Conservation (phyloP, 2,888 invertebrate genomes). For the Mythimna impura region DNA sequence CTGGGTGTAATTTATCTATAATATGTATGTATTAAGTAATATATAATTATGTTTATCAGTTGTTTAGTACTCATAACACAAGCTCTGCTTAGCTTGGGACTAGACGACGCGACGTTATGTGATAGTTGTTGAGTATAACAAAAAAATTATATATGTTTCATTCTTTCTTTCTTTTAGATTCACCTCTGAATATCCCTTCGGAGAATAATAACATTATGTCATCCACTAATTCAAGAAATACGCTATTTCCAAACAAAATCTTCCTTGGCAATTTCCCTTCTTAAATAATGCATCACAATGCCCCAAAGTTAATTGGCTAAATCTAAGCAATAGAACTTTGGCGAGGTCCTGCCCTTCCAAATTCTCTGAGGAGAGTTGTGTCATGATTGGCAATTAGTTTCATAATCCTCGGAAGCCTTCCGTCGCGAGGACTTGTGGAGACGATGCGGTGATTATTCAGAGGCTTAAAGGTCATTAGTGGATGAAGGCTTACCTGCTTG, state of each 20-base stretch:
- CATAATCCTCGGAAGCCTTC: conserved; percentile 52
- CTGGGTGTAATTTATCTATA: too few relatives aligned
- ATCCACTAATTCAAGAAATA: neutral
- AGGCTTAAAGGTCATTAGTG: conserved; percentile 39
- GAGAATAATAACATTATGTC: neutral
- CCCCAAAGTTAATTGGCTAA: conserved; percentile 55
- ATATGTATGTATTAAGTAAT: too few relatives aligned
- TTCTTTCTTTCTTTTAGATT: too few relatives aligned
- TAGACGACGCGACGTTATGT: too few relatives aligned
- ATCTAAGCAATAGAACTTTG: conserved; percentile 48
- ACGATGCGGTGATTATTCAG: conserved; percentile 47
- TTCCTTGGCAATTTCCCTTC: neutral
- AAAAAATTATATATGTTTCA: too few relatives aligned
- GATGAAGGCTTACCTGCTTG: conserved; percentile 43
- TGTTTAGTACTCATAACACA: too few relatives aligned
- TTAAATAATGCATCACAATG: conserved; percentile 60
- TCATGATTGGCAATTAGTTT: conserved; percentile 63
- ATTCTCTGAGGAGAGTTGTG: conserved; percentile 49
- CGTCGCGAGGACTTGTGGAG: conserved; percentile 41
- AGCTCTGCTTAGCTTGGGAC: too few relatives aligned
- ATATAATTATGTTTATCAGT: too few relatives aligned
- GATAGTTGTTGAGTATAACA: too few relatives aligned
- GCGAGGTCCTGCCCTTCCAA: conserved; percentile 29
- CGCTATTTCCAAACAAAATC: neutral
- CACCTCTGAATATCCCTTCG: neutral